Evolutionary conservation across 2,888 invertebrate genomes (phyloP).

Genomic region (Xiphydria camelus): DNA sequence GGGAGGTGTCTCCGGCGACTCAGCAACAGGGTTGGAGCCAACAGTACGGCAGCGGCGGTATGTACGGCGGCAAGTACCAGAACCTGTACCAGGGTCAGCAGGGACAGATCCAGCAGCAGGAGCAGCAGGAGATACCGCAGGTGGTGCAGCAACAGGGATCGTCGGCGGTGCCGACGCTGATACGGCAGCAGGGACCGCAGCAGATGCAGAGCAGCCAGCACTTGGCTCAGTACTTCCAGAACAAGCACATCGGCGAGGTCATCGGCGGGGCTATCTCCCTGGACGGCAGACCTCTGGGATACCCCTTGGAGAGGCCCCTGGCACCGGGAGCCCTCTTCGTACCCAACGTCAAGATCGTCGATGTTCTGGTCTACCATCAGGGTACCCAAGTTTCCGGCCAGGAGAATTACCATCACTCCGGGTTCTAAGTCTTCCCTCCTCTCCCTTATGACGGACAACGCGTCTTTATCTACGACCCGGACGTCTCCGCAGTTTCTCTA

Average conservation of each 20-base stretch:
- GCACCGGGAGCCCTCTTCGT: slow-evolving; percentile 50
- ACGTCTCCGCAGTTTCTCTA: too few relatives aligned
- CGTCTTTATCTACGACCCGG: too few relatives aligned
- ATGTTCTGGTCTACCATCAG: slow-evolving; percentile 62
- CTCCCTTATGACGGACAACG: too few relatives aligned
- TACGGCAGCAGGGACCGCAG: not conserved
- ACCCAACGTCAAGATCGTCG: slow-evolving; percentile 60
- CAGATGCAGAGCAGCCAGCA: too few relatives aligned
- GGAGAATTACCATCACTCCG: too few relatives aligned
- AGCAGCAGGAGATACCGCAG: slow-evolving; percentile 13
- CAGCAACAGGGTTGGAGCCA: too few relatives aligned
- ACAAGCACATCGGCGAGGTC: slow-evolving; percentile 39
- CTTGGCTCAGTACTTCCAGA: slow-evolving; percentile 42
- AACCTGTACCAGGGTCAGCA: slow-evolving; percentile 15
- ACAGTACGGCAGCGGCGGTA: not conserved
- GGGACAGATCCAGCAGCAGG: slow-evolving; percentile 19
- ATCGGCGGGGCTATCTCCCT: slow-evolving; percentile 56
- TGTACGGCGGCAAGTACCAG: slow-evolving; percentile 3
- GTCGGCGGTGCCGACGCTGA: not conserved
- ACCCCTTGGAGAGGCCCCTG: slow-evolving; percentile 63
- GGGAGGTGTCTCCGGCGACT: not conserved
- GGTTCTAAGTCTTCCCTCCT: too few relatives aligned
- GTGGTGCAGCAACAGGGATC: too few relatives aligned
- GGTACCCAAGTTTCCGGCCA: too few relatives aligned
- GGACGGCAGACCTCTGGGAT: slow-evolving; percentile 62